Evolutionary conservation across 2,113 vertebrate genomes (phyloP), one percentile per base, ranked within the genome.

Genomic region (Micromys minutus): DNA sequence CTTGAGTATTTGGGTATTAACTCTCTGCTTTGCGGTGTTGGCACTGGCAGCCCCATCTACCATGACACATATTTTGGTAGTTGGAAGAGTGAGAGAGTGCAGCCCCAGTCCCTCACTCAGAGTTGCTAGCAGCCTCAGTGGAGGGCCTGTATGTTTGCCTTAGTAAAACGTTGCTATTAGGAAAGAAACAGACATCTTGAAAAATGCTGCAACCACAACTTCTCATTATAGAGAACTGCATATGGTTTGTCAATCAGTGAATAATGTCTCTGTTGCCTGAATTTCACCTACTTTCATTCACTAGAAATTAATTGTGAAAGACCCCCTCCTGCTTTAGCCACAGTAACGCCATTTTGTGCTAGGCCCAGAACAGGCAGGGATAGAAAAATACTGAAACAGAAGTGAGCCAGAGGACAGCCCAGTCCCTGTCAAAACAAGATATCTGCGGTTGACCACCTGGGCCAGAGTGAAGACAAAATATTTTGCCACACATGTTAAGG

Each of bases 151-250:
- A 87, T 93, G 74, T 94, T 10, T 97, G 95, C 96, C 24, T 96
- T 95, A 93, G 45, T 87, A 92, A 39, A 88, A 88, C 93, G 47
- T 72, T 95, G 21, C 52, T 52, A 77, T 29, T 89, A 50, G 61
- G 59, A 95, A 91, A 95, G 84, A 93, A 89, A 80, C 26, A 97
- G 95, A 45, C 69, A 90, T 89, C 95, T 17, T 92, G 4, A 61
- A 94, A 77, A 91, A 95, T 93, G 90, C 88, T 81, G 77, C 65
- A 77, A 95, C 59, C 94, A 98, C 65, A 92, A 93, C 80, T 96
- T 96, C 94, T 97, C 95, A 96, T 83, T 97, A 97, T 45, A 98
- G 92, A 96, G 97, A 96, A 65, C 92, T 97, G 97, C 92, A 92
- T 92, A 94, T 15, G 94, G 84, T 96, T 97, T 95, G 92, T 42